Conservation (phyloP, 2,113 vertebrate species). For the Tetrax tetrax region DNA sequence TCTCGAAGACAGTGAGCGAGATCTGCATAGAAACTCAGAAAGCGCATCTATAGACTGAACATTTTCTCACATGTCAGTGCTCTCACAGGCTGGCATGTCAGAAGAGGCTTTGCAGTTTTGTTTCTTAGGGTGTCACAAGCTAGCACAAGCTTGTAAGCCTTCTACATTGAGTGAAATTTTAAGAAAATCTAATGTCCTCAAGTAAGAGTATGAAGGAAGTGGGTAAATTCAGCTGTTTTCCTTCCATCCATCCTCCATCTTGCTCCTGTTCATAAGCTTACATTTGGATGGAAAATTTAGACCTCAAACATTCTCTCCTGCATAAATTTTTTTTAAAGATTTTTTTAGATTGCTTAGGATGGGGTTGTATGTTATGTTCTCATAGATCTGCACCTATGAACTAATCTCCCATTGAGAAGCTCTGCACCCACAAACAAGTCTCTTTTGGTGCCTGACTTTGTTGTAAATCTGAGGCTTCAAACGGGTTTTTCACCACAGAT, state of each 20-base stretch:
- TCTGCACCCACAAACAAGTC: background rate
- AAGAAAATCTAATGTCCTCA: background rate
- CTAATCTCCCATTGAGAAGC: background rate
- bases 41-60: constrained; percentile 43
- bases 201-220: background rate
- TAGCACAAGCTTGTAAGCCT: constrained; percentile 32
- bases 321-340: background rate
- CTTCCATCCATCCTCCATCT: background rate
- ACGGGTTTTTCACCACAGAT: background rate
- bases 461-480: background rate
- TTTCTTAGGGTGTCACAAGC: constrained; percentile 30
- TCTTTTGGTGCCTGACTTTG: background rate
- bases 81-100: constrained; percentile 53
- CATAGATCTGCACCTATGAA: background rate
- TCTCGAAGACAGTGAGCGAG: background rate
- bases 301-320: background rate
- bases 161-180: constrained; percentile 12
- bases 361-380: background rate
- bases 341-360: background rate
- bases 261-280: background rate
- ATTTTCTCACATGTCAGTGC: constrained; percentile 49
- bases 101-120: constrained; percentile 53
- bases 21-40: constrained; percentile 34
- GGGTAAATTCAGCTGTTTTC: background rate
- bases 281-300: background rate